These are phyloP conservation scores for Entomobrya multifasciata DNA, from an alignment of 2,888 invertebrate genomes.

Conservation along the genomic window DNA sequence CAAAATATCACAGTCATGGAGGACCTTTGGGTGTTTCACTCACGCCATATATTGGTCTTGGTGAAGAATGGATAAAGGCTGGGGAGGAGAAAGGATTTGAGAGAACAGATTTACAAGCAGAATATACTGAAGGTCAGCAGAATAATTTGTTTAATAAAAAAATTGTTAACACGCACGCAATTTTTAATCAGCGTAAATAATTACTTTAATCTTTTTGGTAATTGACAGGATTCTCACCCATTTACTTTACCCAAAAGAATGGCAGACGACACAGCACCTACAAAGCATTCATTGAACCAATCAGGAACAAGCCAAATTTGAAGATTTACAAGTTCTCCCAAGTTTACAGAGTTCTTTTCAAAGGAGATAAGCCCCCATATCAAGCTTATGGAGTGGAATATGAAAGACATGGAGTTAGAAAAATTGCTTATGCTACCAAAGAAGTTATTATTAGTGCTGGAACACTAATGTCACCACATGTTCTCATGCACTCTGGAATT, in stretches of 20 bases:
- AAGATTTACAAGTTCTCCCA: constrained; percentile 76
- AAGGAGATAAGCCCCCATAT: constrained; percentile 63
- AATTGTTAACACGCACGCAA: neutral
- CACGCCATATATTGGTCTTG: constrained; percentile 74
- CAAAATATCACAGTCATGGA: constrained; percentile 75
- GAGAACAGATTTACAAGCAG: constrained; percentile 70
- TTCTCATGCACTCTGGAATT: constrained; percentile 78
- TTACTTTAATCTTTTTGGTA: too few species aligned
- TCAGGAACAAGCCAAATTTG: constrained; percentile 70
- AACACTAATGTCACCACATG: constrained; percentile 72
- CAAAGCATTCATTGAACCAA: constrained; percentile 77
- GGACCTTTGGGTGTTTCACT: constrained; percentile 75
- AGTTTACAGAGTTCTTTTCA: constrained; percentile 74
- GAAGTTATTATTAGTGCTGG: constrained; percentile 78
- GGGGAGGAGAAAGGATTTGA: constrained; percentile 67
- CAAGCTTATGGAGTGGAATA: constrained; percentile 77
- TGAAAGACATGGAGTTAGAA: constrained; percentile 74
- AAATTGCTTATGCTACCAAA: constrained; percentile 75
- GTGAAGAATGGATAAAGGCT: constrained; percentile 72
- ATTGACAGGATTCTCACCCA: constrained; percentile 75
- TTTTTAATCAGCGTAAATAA: constrained; percentile 1
- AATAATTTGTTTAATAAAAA: neutral
- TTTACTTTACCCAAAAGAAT: constrained; percentile 77
- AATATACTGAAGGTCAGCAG: constrained; percentile 68
- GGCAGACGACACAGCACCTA: constrained; percentile 77